Conservation (phyloP, 2,113 vertebrate genomes). For the Bagarius yarrelli region DNA sequence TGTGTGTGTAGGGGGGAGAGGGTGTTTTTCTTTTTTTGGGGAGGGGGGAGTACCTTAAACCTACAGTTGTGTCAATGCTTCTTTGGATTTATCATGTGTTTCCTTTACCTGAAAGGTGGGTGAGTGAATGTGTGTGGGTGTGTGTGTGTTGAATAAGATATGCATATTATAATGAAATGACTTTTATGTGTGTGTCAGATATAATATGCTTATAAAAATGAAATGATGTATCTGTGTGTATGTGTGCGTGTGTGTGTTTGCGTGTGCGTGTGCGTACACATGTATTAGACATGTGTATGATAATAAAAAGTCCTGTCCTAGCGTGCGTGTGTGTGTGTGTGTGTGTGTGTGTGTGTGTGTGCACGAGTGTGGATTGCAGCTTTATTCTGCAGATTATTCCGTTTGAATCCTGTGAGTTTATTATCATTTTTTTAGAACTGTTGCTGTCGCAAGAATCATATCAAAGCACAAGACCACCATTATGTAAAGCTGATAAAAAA, state of each 20-base stretch:
- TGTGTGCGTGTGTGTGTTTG: background rate
- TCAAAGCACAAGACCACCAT: conserved; percentile 76
- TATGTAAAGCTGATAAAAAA: conserved; percentile 72
- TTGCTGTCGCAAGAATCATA: conserved; percentile 71
- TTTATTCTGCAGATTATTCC: conserved; percentile 11
- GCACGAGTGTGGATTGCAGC: background rate
- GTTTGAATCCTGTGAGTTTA: conserved; percentile 51
- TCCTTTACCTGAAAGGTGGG: background rate
- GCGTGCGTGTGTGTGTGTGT: background rate
- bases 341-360: conserved; percentile 1
- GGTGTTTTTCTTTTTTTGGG: conserved; percentile 18
- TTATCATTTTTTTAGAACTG: conserved; percentile 48
- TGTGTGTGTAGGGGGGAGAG: background rate
- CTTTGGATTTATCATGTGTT: background rate
- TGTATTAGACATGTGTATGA: background rate
- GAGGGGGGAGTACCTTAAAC: conserved; percentile 34
- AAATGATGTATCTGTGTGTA: background rate
- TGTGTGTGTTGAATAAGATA: background rate
- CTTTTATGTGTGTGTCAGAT: background rate
- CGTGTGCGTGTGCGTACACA: background rate
- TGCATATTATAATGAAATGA: background rate
- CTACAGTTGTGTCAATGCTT: background rate
- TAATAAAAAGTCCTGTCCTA: too few species aligned
- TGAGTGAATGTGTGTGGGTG: conserved; percentile 8
- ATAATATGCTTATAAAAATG: too few species aligned